Percentiles rank a stretch among this genome's conserved stretches.
These are phyloP conservation scores for Pygathrix nemaeus DNA, from an alignment of 2,113 vertebrate genomes.

Conservation along the genomic window DNA sequence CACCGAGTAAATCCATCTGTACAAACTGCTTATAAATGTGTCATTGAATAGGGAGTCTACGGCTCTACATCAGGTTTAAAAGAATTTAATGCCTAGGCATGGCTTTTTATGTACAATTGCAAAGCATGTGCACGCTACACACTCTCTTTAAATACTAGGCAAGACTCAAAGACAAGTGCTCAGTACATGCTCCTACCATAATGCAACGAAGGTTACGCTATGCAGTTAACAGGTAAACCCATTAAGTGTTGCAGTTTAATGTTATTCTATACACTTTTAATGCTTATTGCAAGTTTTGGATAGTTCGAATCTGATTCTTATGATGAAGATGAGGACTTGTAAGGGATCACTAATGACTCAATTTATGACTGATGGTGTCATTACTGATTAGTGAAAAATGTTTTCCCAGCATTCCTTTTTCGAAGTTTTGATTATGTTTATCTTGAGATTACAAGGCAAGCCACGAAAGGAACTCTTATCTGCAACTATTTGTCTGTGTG, in stretches of 20 bases:
- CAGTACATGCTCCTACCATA: neutral
- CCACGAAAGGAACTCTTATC: neutral
- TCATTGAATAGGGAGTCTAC: neutral
- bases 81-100: neutral
- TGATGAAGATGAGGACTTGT: neutral
- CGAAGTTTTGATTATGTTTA: neutral
- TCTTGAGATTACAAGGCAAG: neutral
- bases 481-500: neutral
- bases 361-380: neutral
- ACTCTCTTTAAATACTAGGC: neutral
- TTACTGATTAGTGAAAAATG: neutral
- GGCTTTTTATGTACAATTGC: neutral
- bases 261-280: neutral
- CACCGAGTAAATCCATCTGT: neutral
- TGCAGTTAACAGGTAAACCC: neutral
- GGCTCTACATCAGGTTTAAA: neutral
- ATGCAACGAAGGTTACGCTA: neutral
- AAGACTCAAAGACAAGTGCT: neutral
- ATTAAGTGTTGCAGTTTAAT: neutral
- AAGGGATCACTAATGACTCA: neutral
- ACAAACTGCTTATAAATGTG: neutral
- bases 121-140: neutral
- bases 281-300: neutral
- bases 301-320: neutral
- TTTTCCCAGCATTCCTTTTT: neutral